These are phyloP conservation scores for Tachycineta bicolor DNA, from an alignment of 2,113 vertebrate species.

Conservation along the genomic window DNA sequence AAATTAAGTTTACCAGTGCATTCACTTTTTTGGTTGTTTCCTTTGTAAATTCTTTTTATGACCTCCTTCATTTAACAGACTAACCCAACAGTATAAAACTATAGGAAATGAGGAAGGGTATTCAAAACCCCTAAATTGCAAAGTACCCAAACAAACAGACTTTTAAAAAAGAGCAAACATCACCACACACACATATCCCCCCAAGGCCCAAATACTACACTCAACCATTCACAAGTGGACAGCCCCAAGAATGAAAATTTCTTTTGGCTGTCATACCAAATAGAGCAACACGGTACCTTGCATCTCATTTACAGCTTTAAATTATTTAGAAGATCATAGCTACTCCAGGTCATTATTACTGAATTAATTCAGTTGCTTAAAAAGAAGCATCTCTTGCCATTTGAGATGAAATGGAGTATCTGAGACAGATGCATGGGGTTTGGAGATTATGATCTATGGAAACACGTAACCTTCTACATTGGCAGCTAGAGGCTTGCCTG, in stretches of 20 bases:
- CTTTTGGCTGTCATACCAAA: neutral
- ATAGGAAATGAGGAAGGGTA: neutral
- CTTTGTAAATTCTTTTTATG: neutral
- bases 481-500: neutral
- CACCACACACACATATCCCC: accelerated
- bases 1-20: neutral
- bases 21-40: neutral
- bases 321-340: neutral
- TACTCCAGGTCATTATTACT: neutral
- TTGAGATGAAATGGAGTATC: neutral
- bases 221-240: neutral
- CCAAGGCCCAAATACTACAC: too few relatives aligned
- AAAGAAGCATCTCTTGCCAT: neutral
- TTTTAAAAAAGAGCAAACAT: neutral
- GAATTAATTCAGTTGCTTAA: neutral
- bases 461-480: neutral
- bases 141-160: neutral
- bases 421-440: neutral
- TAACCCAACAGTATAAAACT: neutral
- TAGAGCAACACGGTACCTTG: accelerated
- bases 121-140: neutral
- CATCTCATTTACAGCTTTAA: neutral
- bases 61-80: neutral
- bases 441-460: neutral
- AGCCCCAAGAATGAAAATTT: neutral